Evolutionary conservation across 2,888 invertebrate species (phyloP), one percentile per base, ranked within the genome.

Genomic region (Drosophila infuscata): DNA sequence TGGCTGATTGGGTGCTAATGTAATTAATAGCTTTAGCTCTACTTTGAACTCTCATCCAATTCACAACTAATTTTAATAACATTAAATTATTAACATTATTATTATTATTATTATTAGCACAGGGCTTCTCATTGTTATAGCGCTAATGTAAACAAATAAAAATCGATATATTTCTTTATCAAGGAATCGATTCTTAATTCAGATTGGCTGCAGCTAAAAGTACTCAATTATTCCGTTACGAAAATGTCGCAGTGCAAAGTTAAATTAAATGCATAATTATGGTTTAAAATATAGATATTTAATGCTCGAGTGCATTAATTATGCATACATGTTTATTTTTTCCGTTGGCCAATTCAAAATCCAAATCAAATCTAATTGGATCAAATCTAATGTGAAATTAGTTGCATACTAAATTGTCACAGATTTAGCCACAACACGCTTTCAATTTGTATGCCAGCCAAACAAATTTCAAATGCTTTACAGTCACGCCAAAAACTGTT

Each of bases 401-500:
- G 25, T 46, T 59, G 46, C 63, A 48, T 64, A 54, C 52, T 58
- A 49, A 71, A 56, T 30, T 63, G 52, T 52, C 73, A 70, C 54
- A 46, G 62, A 59, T 63, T 63, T 54, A 49, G 43, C 72, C 81
- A 56, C 69, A 60, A 72, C 54, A 38, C 56, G 41, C 48, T 70
- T 36, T 29, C 52, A 57, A 57, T 46, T 41, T 32, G 8, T 5
- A 51, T 61, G 25, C 38, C 41, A 62, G 30, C 43, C 49, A 59
- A 54, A 20, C 38, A n/a, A 54, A 33, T n/a, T n/a, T 3, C 5
- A 35, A 48, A 72, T 41, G 60, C 36, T 32, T 41, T n/a, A 17
- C 41, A 68, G 43, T 46, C 90, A 86, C 86, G 86, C 71, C 41
- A 89, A 61, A 57, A 90, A 72, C 70, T 86, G 86, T 86, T 86